A percentile compares a stretch with the other conserved stretches of the same genome.
Evolutionary conservation across 1,140 invertebrate species (phyloP).

Genomic region (Drosophila busckii): DNA sequence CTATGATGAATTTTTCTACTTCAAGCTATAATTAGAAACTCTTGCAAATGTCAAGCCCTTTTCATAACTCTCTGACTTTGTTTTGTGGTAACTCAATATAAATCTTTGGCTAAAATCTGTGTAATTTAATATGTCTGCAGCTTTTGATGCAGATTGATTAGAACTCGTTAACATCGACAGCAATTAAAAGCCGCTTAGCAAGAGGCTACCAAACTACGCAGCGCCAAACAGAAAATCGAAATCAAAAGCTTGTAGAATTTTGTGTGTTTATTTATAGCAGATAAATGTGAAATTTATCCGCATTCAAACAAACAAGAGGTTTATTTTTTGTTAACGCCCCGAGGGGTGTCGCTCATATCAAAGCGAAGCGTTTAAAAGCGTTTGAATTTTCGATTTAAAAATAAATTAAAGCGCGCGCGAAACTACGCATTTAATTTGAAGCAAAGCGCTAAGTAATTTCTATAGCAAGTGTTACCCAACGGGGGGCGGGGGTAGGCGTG

Average conservation of each 20-base stretch:
- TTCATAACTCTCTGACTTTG: no score
- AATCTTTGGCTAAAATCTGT: not conserved
- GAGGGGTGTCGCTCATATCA: conserved; percentile 42
- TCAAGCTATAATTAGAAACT: no score
- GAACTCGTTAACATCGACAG: conserved; percentile 49
- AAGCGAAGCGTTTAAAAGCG: conserved; percentile 66
- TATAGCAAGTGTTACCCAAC: conserved; percentile 48
- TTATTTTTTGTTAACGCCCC: no score
- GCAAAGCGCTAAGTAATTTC: conserved; percentile 44
- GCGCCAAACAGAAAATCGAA: not conserved
- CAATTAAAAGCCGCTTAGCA: conserved; percentile 67
- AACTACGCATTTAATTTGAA: conserved; percentile 63
- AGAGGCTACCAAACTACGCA: conserved; percentile 62
- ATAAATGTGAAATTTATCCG: not conserved
- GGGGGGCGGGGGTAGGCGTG: conserved; percentile 5
- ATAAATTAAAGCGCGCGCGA: conserved; percentile 66
- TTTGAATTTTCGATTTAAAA: conserved; percentile 52
- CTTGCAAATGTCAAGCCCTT: no score
- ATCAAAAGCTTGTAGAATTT: conserved; percentile 24
- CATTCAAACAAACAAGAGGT: not conserved
- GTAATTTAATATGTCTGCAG: conserved; percentile 29
- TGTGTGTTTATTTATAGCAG: conserved; percentile 37
- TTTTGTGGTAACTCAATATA: conserved; percentile 31
- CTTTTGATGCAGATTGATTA: conserved; percentile 48
- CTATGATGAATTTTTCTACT: no score